Evolutionary conservation across 2,113 vertebrate genomes (phyloP).

Genomic region (Colinus virginianus): DNA sequence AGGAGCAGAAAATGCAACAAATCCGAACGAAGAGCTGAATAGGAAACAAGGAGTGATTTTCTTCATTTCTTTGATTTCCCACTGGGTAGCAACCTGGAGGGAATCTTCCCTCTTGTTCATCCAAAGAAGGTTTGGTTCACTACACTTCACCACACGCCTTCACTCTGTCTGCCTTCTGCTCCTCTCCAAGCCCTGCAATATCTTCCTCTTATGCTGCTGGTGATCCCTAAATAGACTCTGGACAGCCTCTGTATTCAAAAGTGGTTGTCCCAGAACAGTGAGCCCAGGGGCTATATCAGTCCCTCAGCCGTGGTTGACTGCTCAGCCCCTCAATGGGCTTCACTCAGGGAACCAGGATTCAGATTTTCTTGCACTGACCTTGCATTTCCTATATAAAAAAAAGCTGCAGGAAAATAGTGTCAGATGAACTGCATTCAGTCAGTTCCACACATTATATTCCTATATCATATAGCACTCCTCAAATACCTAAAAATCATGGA

Average conservation of each 20-base stretch:
- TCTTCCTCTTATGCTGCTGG: background rate
- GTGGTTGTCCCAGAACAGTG: background rate
- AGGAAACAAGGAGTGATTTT: slow-evolving; percentile 14
- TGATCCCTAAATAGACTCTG: background rate
- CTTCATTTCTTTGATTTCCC: slow-evolving; percentile 42
- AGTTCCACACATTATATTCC: background rate
- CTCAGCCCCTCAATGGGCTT: background rate
- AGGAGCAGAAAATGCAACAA: slow-evolving; percentile 41
- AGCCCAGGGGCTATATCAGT: background rate
- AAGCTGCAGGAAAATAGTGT: background rate
- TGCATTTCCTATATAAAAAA: background rate
- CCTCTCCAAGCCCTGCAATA: background rate
- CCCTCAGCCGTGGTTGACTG: fast-evolving
- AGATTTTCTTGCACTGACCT: background rate
- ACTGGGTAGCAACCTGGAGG: background rate
- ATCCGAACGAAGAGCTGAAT: slow-evolving; percentile 32
- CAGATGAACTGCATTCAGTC: background rate
- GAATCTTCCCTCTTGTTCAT: slow-evolving; percentile 17
- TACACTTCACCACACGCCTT: background rate
- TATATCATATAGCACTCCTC: background rate
- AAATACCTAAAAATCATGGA: background rate
- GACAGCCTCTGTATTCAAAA: background rate
- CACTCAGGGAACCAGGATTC: background rate
- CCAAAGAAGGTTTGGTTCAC: background rate
- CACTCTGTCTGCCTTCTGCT: background rate